Evolutionary conservation across 2,888 invertebrate species (phyloP), one percentile per base, ranked within the genome.

Genomic region (Eledona agricola): DNA sequence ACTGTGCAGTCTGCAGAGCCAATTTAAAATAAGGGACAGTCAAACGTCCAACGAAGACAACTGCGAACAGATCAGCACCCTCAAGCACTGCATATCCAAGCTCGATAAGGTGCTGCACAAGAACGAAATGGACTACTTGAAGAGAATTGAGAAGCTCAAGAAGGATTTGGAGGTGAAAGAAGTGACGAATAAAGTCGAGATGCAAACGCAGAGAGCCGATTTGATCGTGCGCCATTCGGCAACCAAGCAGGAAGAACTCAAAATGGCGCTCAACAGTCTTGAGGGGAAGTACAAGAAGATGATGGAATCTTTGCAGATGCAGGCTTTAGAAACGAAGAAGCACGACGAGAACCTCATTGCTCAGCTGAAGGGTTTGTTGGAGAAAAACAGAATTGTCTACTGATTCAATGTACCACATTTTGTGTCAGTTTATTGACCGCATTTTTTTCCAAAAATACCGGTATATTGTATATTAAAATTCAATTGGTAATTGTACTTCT

Each of bases 211-310:
- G 55, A 60, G 63, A 42, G 69, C 68, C 4, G 69, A 71, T 20
- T 38, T 71, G 6, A 55, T 70, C 15, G 49, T 69, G 3, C 47
- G 58, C 23, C 62, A 62, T n/a, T 62, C 60, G 12, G 51, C 60
- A 1, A 66, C 66, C 7, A 66, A 64, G 38, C 71, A 71, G 32
- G 55, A 58, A 20, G 66, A 70, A 51, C 57, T 71, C 29, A 70
- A 69, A 17, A 58, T 59, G 11, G 60, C 69, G 3, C 54, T 71
- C 15, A 63, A 67, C 49, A 58, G 57, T 46, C 58, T 72, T 26
- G 71, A 72, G 58, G 58, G 60, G 5, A 69, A 67, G 47, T 72
- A 72, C 46, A 66, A 63, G n/a, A 62, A 67, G 47, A 65, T 71
- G 62, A 43, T 72, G 46, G 65, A 69, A 40, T 42, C 42, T 22